Evolutionary conservation across 2,113 vertebrate species (phyloP).

Genomic region (Micromys minutus): DNA sequence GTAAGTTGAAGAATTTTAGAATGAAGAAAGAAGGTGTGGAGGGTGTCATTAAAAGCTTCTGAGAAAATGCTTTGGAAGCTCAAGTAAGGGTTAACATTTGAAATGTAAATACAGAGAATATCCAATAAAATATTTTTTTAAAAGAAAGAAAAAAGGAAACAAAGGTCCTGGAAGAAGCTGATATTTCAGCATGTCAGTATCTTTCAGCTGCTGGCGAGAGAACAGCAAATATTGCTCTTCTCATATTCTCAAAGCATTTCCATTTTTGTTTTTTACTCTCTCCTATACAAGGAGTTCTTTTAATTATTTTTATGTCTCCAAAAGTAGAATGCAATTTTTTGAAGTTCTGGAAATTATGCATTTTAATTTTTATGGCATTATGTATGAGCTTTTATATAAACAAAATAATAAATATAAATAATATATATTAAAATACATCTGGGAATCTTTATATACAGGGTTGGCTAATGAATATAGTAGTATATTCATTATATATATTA

Average conservation of each 20-base stretch:
- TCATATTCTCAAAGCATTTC: neutral
- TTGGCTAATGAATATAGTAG: constrained; percentile 13
- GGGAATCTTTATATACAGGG: neutral
- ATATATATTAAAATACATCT: neutral
- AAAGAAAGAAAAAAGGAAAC: too few relatives aligned
- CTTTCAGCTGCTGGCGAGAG: neutral
- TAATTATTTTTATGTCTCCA: neutral
- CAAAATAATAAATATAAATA: neutral
- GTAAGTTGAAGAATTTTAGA: neutral
- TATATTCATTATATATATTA: too few relatives aligned
- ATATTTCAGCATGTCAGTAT: neutral
- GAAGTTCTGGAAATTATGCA: neutral
- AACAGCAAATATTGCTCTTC: neutral
- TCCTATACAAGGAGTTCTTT: neutral
- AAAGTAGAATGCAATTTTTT: constrained; percentile 48
- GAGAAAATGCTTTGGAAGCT: neutral
- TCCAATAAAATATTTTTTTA: too few relatives aligned
- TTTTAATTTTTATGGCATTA: constrained; percentile 50
- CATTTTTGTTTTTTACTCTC: neutral
- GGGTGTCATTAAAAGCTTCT: neutral
- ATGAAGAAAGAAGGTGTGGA: neutral
- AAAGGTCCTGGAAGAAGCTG: neutral
- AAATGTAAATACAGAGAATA: too few relatives aligned
- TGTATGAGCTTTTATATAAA: constrained; percentile 19
- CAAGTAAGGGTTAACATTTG: too few relatives aligned